Conservation (phyloP, 2,797 vertebrate genomes). For the Urophycis tenuis region DNA sequence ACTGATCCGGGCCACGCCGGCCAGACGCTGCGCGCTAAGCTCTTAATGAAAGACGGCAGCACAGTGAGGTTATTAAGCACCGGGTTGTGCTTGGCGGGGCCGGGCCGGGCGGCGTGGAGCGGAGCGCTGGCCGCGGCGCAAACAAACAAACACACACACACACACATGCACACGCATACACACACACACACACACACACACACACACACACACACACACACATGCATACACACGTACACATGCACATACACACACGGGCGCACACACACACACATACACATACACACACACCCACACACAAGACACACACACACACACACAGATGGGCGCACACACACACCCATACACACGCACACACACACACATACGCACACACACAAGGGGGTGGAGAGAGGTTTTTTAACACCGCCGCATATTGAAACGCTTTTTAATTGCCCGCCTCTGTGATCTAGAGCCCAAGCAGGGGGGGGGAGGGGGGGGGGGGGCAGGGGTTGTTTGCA, state of each 20-base stretch:
- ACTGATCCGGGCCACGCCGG: constrained; percentile 27
- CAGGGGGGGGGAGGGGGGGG: constrained; percentile 9
- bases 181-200: too few relatives aligned
- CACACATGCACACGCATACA: too few relatives aligned
- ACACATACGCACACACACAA: too few relatives aligned
- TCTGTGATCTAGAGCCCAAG: constrained; percentile 16
- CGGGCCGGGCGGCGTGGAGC: constrained; percentile 50
- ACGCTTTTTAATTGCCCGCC: constrained; percentile 27
- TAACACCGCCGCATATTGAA: constrained; percentile 20
- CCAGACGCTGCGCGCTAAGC: constrained; percentile 24
- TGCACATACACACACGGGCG: constrained; percentile 35
- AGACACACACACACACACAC: constrained; percentile 35
- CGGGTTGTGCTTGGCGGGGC: constrained; percentile 39
- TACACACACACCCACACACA: too few relatives aligned
- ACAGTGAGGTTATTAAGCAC: constrained; percentile 49
- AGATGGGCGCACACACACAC: too few relatives aligned
- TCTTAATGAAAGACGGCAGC: constrained; percentile 33
- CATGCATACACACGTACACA: too few relatives aligned
- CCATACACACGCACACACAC: constrained; percentile 33
- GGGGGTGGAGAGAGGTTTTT: constrained; percentile 39
- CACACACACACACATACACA: constrained; percentile 34
- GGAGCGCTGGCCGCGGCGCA: constrained; percentile 40
- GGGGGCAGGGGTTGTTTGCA: constrained; percentile 15
- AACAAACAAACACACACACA: constrained; percentile 34
- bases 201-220: too few relatives aligned